These are phyloP conservation scores for Drosophila rubida DNA, from an alignment of 2,888 invertebrate genomes.

Conservation along the genomic window DNA sequence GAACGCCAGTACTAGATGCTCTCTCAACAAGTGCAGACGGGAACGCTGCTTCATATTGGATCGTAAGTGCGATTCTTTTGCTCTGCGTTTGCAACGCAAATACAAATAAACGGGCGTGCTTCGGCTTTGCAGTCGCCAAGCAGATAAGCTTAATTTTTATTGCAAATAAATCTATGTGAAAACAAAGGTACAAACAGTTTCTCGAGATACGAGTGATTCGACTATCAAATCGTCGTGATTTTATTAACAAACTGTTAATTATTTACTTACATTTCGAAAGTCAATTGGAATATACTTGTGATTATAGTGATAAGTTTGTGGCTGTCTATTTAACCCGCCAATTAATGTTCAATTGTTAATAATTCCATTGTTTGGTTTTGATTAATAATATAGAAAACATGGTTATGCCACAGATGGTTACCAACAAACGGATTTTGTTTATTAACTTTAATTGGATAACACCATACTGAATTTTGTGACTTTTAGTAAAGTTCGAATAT, in stretches of 20 bases:
- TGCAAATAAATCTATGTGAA: background rate
- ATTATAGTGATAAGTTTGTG: background rate
- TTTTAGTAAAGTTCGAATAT: background rate
- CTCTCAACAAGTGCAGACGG: constrained; percentile 4
- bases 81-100: background rate
- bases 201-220: background rate
- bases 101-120: background rate
- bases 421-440: background rate
- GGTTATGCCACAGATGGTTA: background rate
- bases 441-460: background rate
- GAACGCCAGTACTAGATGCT: constrained; percentile 7
- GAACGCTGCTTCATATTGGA: background rate
- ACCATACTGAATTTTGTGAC: background rate
- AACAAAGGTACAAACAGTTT: background rate
- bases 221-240: background rate
- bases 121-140: background rate
- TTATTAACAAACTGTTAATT: background rate
- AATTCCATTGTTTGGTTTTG: background rate
- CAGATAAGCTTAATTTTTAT: constrained; percentile 11
- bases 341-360: background rate
- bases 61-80: background rate
- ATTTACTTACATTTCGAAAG: background rate
- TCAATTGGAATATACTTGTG: background rate
- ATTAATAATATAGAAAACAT: background rate
- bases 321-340: background rate